These are phyloP conservation scores for Melospiza georgiana DNA, from an alignment of 2,113 vertebrate genomes.

Conservation along the genomic window DNA sequence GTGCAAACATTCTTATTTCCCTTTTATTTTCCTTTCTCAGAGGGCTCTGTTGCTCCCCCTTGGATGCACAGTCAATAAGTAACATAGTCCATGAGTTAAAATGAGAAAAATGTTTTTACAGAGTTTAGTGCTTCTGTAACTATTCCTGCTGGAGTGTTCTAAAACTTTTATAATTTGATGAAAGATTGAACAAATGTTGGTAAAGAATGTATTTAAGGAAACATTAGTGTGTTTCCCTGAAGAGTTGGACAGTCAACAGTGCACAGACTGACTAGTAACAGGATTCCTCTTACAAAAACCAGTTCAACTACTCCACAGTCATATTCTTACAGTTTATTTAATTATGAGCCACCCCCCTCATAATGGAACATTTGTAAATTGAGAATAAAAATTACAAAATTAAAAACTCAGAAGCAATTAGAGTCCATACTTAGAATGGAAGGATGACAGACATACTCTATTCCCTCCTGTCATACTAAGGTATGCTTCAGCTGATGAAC, in stretches of 20 bases:
- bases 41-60: not conserved
- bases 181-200: not conserved
- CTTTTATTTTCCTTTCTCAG: not conserved
- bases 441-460: not conserved
- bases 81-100: not conserved
- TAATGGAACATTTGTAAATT: not conserved
- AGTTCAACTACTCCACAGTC: not conserved
- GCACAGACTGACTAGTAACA: not conserved
- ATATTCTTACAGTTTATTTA: not conserved
- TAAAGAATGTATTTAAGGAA: not conserved
- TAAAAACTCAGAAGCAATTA: not conserved
- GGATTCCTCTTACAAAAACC: not conserved
- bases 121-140: not conserved
- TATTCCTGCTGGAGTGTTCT: not conserved
- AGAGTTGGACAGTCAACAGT: not conserved
- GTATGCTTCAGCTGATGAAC: not conserved
- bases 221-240: not conserved
- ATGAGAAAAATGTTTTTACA: not conserved
- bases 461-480: not conserved
- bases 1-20: not conserved
- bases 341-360: not conserved
- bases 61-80: not conserved
- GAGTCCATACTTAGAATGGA: not conserved
- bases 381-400: not conserved
- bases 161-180: not conserved